Conservation (phyloP, 2,888 invertebrate genomes). For the Reticulitermes lucifugus region DNA sequence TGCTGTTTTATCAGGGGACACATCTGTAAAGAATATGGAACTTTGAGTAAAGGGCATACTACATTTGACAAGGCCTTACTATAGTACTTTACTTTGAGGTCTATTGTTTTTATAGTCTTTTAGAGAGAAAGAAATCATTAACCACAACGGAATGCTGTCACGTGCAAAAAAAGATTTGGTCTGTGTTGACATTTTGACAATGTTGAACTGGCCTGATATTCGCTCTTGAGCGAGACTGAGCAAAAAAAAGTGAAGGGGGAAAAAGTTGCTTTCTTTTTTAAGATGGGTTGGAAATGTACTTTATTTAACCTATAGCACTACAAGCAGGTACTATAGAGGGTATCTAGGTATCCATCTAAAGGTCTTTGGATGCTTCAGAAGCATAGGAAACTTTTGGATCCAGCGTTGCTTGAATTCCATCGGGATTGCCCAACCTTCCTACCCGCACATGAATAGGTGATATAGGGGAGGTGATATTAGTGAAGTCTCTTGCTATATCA, state of each 20-base stretch:
- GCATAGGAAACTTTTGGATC: constrained; percentile 29
- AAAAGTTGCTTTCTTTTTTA: constrained; percentile 23
- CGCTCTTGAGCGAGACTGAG: constrained; percentile 1
- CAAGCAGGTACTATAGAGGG: constrained; percentile 12
- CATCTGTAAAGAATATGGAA: no score
- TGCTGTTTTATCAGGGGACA: no score
- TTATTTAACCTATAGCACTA: constrained; percentile 31
- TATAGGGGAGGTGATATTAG: constrained; percentile 52
- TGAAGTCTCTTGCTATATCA: constrained; percentile 48
- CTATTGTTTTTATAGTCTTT: background rate
- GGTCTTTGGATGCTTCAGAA: constrained; percentile 38
- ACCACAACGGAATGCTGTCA: background rate
- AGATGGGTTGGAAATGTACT: constrained; percentile 32
- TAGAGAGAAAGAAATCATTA: background rate
- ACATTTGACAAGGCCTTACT: no score
- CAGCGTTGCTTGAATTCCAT: constrained; percentile 38
- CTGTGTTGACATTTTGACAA: constrained; percentile 18
- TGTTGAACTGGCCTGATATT: constrained; percentile 16
- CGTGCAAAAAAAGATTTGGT: background rate
- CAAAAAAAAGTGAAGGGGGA: constrained; percentile 4
- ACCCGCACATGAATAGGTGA: constrained; percentile 52
- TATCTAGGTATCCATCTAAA: constrained; percentile 34
- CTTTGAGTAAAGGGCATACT: no score
- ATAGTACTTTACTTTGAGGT: background rate
- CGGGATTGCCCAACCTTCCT: constrained; percentile 42